Evolutionary conservation across 2,797 vertebrate species (phyloP).

Genomic region (Coracias cyanogaster): DNA sequence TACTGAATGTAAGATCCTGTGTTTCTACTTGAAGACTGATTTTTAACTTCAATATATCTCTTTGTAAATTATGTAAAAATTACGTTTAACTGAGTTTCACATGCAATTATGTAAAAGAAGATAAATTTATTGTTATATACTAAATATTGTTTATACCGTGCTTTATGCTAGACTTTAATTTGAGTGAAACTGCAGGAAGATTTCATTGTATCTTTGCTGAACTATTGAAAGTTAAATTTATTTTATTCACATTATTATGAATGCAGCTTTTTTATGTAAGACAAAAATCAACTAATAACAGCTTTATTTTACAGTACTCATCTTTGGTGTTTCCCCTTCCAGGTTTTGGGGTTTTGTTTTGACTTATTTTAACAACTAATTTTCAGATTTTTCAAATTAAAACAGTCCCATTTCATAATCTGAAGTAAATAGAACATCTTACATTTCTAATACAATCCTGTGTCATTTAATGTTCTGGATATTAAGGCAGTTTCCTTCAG

Average conservation of each 20-base stretch:
- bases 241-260: neutral
- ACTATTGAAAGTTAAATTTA: neutral
- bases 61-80: neutral
- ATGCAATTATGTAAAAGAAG: neutral
- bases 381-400: neutral
- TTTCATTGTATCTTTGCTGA: neutral
- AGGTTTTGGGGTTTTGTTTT: neutral
- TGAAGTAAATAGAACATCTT: neutral
- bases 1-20: neutral
- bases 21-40: neutral
- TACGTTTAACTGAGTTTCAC: neutral
- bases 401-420: neutral
- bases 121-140: neutral
- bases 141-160: neutral
- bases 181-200: neutral
- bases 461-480: neutral
- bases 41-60: neutral
- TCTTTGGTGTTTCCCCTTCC: neutral
- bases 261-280: neutral
- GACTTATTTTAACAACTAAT: neutral
- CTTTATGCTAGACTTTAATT: neutral
- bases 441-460: neutral
- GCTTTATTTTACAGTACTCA: neutral
- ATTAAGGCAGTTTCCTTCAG: neutral
- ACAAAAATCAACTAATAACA: neutral